Evolutionary conservation across 2,888 invertebrate genomes (phyloP).

Genomic region (Bibio marci): DNA sequence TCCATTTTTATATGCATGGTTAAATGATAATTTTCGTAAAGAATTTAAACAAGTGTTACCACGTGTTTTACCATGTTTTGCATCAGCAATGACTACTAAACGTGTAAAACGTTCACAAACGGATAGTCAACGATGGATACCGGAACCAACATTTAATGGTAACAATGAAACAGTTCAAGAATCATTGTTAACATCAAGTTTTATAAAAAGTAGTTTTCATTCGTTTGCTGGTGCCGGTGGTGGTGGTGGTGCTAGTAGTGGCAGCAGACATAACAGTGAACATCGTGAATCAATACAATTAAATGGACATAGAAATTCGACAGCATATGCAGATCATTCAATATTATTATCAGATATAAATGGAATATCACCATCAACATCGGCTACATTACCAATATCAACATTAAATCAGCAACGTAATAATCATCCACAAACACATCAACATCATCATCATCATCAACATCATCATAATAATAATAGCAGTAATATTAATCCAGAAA

Average conservation of each 20-base stretch:
- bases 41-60: slow-evolving; percentile 59
- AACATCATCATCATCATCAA: neutral
- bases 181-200: slow-evolving; percentile 38
- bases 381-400: no score
- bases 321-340: slow-evolving; percentile 2
- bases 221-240: slow-evolving; percentile 25
- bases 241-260: slow-evolving; percentile 15
- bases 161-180: slow-evolving; percentile 59
- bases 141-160: slow-evolving; percentile 58
- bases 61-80: slow-evolving; percentile 34
- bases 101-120: slow-evolving; percentile 13
- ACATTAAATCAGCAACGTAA: neutral
- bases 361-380: slow-evolving; percentile 1
- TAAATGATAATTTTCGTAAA: slow-evolving; percentile 72
- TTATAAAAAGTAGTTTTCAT: slow-evolving; percentile 28
- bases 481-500: slow-evolving; percentile 6
- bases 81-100: slow-evolving; percentile 8
- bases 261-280: neutral
- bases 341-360: neutral
- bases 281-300: slow-evolving; percentile 3
- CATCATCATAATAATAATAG: neutral
- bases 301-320: slow-evolving; percentile 18
- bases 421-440: slow-evolving; percentile 5
- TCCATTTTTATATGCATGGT: slow-evolving; percentile 84
- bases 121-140: slow-evolving; percentile 9